phyloP scores from a whole-genome alignment of 2,888 invertebrate species.

The Busseola fusca region DNA sequence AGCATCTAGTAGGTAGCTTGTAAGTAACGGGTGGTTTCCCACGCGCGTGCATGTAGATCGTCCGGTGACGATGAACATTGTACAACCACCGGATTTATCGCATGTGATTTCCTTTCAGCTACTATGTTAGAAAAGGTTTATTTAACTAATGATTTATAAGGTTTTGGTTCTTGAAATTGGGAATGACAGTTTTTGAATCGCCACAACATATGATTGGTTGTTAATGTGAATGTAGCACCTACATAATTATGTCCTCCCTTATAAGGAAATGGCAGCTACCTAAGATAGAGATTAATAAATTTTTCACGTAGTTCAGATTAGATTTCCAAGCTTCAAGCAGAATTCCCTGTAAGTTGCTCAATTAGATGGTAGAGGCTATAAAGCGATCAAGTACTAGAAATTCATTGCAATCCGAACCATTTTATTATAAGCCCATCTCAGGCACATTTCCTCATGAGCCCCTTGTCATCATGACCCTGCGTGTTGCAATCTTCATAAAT shows the following conservation, averaged over 20 bases:
- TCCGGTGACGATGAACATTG: conserved; percentile 62
- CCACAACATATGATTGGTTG: not conserved
- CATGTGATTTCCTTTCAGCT: conserved; percentile 46
- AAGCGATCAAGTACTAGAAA: conserved; percentile 16
- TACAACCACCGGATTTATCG: conserved; percentile 56
- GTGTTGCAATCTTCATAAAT: conserved; percentile 64
- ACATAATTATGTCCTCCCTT: not conserved
- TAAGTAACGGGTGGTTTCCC: conserved; percentile 72
- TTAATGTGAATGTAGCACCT: not conserved
- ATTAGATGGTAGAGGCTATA: conserved; percentile 26
- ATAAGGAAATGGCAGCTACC: not conserved
- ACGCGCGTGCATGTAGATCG: conserved; percentile 74
- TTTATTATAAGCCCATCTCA: conserved; percentile 26
- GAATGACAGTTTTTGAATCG: not conserved
- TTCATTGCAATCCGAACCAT: conserved; percentile 18
- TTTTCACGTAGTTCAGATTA: not conserved
- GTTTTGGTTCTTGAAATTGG: not conserved
- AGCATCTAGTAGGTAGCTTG: conserved; percentile 53
- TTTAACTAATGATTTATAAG: not conserved
- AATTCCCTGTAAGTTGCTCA: not conserved
- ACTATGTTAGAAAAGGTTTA: conserved; percentile 20
- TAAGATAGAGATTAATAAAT: not conserved
- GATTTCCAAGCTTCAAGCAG: not conserved
- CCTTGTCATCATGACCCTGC: conserved; percentile 59
- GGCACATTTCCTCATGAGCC: conserved; percentile 41